A percentile compares a stretch with the other conserved stretches of the same genome.
Conservation (phyloP, 2,797 vertebrate species). For the Novumbra hubbsi region DNA sequence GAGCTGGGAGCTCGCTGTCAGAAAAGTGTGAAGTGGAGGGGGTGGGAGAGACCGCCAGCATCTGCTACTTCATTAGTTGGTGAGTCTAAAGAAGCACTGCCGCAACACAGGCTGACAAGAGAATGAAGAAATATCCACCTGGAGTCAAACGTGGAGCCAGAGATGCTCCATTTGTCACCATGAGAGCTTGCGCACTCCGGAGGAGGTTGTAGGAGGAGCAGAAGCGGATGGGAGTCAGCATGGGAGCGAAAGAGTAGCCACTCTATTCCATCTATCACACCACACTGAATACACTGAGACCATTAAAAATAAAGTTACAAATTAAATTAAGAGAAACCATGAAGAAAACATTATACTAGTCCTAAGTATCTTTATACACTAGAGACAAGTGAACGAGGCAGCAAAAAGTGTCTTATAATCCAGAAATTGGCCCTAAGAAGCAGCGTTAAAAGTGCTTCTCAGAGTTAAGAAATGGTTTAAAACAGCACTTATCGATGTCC, state of each 20-base stretch:
- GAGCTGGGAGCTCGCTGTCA: constrained; percentile 37
- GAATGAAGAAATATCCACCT: constrained; percentile 60
- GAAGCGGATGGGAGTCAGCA: constrained; percentile 8
- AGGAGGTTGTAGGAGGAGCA: constrained; percentile 13
- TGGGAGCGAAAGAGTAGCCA: background rate
- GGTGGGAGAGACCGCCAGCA: constrained; percentile 26
- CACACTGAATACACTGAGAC: background rate
- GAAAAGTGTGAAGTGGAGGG: constrained; percentile 16
- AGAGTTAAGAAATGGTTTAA: background rate
- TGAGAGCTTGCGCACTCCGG: constrained; percentile 5
- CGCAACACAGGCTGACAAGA: constrained; percentile 51
- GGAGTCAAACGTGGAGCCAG: constrained; percentile 48
- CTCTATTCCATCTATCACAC: background rate
- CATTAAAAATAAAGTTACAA: background rate
- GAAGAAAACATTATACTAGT: background rate
- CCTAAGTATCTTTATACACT: background rate
- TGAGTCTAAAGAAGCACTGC: constrained; percentile 50
- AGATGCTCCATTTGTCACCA: constrained; percentile 54
- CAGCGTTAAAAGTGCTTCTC: background rate
- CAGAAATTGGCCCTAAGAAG: background rate
- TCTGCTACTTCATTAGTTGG: constrained; percentile 59
- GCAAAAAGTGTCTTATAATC: background rate
- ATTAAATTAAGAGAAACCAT: background rate
- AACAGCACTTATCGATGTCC: background rate
- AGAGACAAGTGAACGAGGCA: background rate